Evolutionary conservation across 2,113 vertebrate genomes (phyloP), one percentile per base, ranked within the genome.

Genomic region (Echinops telfairi): DNA sequence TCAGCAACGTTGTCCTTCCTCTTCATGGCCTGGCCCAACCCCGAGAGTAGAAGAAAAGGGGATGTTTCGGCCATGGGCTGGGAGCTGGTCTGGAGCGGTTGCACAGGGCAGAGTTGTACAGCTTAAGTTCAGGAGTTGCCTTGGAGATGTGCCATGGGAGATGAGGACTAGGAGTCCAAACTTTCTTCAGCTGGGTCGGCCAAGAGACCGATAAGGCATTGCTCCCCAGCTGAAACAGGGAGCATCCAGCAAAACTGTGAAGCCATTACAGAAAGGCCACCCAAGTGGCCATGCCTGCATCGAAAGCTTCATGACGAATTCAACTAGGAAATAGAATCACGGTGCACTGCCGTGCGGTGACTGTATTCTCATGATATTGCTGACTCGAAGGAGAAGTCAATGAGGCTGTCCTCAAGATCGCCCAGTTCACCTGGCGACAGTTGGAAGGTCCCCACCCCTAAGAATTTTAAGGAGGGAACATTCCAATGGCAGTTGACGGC

Each of bases 401-500:
- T 1, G 0, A 8, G 8, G 33, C 71, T 22, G 4, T 2, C 4
- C 75, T 75, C 3, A 1, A 31, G 11, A 22, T 4, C n/a, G 66
- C 12, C 1, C 6, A 16, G 0, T 9, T n/a, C 25, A 31, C 16
- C 62, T 17, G 0, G 16, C 2, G 10, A 1, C 4, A 79, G 47
- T 60, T 6, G 5, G 19, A 36, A 43, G 12, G 40, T 5, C 47
- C 75, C 88, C 94, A 91, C 93, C 79, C 22, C 92, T 53, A 3
- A 95, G 96, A 97, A 96, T 66, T n/a, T 90, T 88, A 88, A 88
- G 71, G 76, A 20, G 10, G 31, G 82, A 95, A 90, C 75, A 88
- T 95, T 96, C 96, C 33, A 25, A 4, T 90, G 96, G 70, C 97
- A 96, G 97, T 96, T 97, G 86, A 90, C 89, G 15, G 31, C 81